Evolutionary conservation across 2,888 invertebrate species (phyloP), one percentile per base, ranked within the genome.

Genomic region (Cerceris ruficornis): DNA sequence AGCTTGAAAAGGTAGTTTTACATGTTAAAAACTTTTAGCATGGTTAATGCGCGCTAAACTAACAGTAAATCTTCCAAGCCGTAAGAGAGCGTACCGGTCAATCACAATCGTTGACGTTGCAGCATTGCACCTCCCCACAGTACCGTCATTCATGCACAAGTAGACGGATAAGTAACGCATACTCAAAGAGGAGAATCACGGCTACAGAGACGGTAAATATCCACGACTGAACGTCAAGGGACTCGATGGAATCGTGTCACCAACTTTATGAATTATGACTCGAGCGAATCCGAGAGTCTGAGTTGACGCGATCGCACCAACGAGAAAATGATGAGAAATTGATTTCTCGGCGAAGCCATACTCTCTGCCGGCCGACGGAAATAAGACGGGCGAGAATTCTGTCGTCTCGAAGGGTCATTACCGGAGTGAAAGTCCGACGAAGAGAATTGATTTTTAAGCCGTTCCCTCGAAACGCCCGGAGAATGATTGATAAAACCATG

Each of bases 261-360:
- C 68, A 59, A 73, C 62, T 69, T 77, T 64, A 66, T 52, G 58
- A 73, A 80, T 83, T 71, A 72, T 57, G 65, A 72, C 46, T 62
- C 57, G 43, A 42, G 60, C 28, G 52, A 39, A 62, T 7, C 8
- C 6, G 39, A 14, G n/a, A 6, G 41, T 7, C 42, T 13, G 14
- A 42, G 54, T n/a, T 46, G 49, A 39, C 57, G 39, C 28, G 55
- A 46, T 39, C 42, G 54, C 13, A 49, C 9, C 46, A 54, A 42
- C 7, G 52, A 28, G 54, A 61, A 52, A 75, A 79, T 66, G 72
- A 75, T 39, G 60, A 67, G 69, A 68, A 72, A 65, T 72, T 67
- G 72, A 81, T 78, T 78, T 75, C 54, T 65, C 72, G 55, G 17
- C 14, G 54, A 58, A 59, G 49, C 55, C 42, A 46, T 67, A 61